These are phyloP conservation scores for Gyrodactylus bullatarudis DNA, from an alignment of 1,140 invertebrate genomes.

Conservation along the genomic window DNA sequence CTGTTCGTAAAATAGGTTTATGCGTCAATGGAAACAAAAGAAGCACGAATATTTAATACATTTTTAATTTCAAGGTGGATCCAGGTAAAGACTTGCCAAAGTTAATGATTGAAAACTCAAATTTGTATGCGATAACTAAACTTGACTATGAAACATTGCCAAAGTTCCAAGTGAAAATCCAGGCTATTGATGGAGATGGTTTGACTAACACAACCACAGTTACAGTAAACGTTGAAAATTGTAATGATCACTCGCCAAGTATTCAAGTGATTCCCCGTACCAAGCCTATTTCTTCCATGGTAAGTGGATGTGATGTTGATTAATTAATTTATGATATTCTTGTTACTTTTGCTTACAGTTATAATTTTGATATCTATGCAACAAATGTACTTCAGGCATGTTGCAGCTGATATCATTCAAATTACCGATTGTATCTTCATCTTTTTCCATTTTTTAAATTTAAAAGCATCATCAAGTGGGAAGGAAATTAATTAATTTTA, in stretches of 20 bases:
- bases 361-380: no score
- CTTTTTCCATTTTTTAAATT: no score
- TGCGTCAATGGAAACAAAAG: no score
- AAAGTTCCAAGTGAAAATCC: not conserved
- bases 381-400: no score
- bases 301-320: not conserved
- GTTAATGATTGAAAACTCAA: not conserved
- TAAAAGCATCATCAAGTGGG: no score
- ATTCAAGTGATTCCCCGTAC: not conserved
- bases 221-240: not conserved
- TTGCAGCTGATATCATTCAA: no score
- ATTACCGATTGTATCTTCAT: no score
- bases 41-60: no score
- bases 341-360: not conserved
- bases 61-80: not conserved
- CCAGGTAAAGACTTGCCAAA: not conserved
- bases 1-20: no score
- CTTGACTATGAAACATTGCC: not conserved
- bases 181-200: not conserved
- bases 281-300: not conserved
- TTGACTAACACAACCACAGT: not conserved
- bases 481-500: no score
- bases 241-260: not conserved
- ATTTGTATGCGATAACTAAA: not conserved
- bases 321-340: not conserved